Base-by-base conservation (phyloP, 2,113 vertebrate genomes). In the Xiphorhynchus elegans region DNA sequence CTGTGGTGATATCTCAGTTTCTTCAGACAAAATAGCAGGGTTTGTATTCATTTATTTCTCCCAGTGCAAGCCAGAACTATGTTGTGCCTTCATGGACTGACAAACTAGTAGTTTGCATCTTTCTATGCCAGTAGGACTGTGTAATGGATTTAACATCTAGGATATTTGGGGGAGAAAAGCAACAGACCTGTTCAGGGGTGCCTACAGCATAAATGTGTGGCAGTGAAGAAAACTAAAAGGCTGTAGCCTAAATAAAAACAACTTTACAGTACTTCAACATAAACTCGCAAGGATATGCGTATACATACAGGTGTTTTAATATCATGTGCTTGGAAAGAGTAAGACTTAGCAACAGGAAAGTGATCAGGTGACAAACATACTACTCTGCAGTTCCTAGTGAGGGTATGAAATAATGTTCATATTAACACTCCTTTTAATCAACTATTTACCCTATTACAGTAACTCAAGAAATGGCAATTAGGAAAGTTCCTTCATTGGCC, bases 151-250 rank as follows among this genome's bases (percentile, higher is more conserved):
- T 56, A 68, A n/a, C 0, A 24, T n/a, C 33, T 68, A 40, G 35
- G 14, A 28, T n/a, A 83, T 42, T 2, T 2, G 1, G 2, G 3
- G 7, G 3, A 52, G 42, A 47, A 52, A 8, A 4, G 0, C 7
- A 39, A 13, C 9, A 52, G 2, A 69, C 15, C 15, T 59, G 5
- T 55, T 21, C 23, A 79, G 19, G 17, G 19, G 9, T 72, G 8
- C 10, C 19, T 63, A 39, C 25, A 55, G 5, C 23, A n/a, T 25
- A 46, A 70, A 17, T 26, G 6, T 18, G 19, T 55, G 6, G 3
- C 13, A n/a, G 16, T 23, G 33, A 90, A 84, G 24, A 68, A 79
- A 81, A 60, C 25, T 29, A 31, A 82, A 77, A 44, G 1, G 2
- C 8, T 93, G 8, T 35, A 49, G 24, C 20, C 31, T 35, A 33